Percentiles rank a stretch among this genome's conserved stretches.
These are phyloP conservation scores for Drosophila anomelani DNA, from an alignment of 2,888 invertebrate genomes.

Conservation along the genomic window DNA sequence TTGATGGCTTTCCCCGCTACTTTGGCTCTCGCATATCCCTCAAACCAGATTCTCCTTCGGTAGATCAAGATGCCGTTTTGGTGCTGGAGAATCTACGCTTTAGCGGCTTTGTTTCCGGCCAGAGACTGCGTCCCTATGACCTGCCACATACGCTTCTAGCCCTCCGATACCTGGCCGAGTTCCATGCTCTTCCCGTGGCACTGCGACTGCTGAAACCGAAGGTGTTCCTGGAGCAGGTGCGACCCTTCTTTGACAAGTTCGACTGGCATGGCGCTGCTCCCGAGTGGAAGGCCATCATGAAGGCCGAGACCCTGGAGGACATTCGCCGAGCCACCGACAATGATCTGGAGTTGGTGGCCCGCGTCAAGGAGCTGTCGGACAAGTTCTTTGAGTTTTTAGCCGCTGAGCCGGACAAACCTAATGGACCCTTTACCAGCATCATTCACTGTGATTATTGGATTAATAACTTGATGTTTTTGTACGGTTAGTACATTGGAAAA, in stretches of 20 bases:
- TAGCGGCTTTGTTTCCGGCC: conserved; percentile 39
- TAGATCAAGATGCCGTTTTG: conserved; percentile 60
- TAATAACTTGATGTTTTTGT: conserved; percentile 68
- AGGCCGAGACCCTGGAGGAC: conserved; percentile 57
- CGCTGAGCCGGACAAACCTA: conserved; percentile 36
- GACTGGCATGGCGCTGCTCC: conserved; percentile 70
- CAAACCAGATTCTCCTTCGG: conserved; percentile 12
- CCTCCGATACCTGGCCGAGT: conserved; percentile 57
- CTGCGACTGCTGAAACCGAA: conserved; percentile 48
- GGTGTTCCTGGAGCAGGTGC: conserved; percentile 40
- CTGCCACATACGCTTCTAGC: conserved; percentile 47
- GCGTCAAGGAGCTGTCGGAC: conserved; percentile 41
- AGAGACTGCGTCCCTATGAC: conserved; percentile 54
- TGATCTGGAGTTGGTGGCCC: conserved; percentile 30
- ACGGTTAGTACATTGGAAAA: conserved; percentile 43
- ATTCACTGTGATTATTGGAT: conserved; percentile 66
- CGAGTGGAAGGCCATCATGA: conserved; percentile 60
- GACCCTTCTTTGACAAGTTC: conserved; percentile 60
- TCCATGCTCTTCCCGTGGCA: conserved; percentile 59
- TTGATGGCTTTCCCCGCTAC: conserved; percentile 58
- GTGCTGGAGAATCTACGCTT: conserved; percentile 58
- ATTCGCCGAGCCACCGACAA: conserved; percentile 53
- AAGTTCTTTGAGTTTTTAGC: conserved; percentile 58
- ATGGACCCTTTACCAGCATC: conserved; percentile 56
- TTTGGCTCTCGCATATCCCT: conserved; percentile 62